phyloP scores from a whole-genome alignment of 2,797 vertebrate genomes.

The Melanitta fusca region DNA sequence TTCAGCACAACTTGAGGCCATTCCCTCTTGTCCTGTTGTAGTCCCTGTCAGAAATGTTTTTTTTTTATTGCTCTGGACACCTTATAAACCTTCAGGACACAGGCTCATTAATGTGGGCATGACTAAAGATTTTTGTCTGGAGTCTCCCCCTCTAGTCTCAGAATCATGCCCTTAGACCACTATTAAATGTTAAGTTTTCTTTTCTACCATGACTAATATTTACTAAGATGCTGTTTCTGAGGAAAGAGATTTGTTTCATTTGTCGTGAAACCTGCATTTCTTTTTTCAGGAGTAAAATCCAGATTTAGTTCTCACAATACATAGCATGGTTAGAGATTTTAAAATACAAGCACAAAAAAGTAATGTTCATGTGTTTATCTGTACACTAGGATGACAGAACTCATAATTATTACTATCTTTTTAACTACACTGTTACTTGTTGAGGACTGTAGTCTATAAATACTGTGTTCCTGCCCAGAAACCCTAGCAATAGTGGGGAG shows the following conservation, averaged over 20 bases:
- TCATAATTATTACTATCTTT: background rate
- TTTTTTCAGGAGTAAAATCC: background rate
- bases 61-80: background rate
- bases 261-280: background rate
- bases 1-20: no score
- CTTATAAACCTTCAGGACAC: background rate
- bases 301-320: background rate
- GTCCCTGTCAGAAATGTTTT: background rate
- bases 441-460: background rate
- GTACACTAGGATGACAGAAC: background rate
- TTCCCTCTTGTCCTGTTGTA: no score
- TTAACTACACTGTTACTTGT: background rate
- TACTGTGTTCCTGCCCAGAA: background rate
- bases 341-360: background rate
- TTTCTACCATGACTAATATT: background rate
- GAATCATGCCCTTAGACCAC: background rate
- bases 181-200: background rate
- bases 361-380: background rate
- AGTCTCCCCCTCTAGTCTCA: background rate
- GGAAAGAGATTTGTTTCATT: background rate
- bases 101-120: rapidly evolving
- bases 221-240: background rate
- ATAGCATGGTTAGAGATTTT: background rate
- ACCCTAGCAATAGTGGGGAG: background rate
- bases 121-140: background rate